Evolutionary conservation across 92 coral and sea anemone genomes (phyloP).

Genomic region (Virgularia gustaviana): DNA sequence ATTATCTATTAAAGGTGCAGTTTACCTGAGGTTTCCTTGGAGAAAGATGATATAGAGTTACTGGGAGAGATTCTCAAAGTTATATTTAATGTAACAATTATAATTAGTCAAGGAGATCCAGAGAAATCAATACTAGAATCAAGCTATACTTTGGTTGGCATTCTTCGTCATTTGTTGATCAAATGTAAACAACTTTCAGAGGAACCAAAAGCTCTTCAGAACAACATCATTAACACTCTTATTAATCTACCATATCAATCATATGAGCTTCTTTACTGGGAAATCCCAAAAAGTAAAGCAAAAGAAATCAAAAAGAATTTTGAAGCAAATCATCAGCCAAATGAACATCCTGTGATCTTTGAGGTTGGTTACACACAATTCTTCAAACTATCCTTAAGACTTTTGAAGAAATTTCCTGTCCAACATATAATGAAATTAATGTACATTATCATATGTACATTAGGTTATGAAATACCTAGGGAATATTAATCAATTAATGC

Average conservation of each 20-base stretch:
- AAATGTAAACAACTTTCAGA: conserved; percentile 46
- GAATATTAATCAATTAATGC: too few species aligned
- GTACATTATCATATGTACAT: too few species aligned
- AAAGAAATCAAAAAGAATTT: conserved; percentile 64
- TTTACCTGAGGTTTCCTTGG: conserved; percentile 23
- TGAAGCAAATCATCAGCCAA: conserved; percentile 37
- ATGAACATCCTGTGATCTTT: conserved; percentile 23
- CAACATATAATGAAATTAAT: too few species aligned
- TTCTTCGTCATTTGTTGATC: conserved; percentile 66
- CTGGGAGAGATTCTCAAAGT: conserved; percentile 81
- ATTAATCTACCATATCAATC: conserved; percentile 77
- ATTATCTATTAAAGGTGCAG: conserved; percentile 20
- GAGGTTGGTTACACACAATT: conserved; percentile 38
- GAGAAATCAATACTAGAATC: conserved; percentile 64
- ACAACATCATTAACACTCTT: conserved; percentile 72
- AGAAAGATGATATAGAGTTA: conserved; percentile 55
- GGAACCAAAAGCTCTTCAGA: conserved; percentile 69
- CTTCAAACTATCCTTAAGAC: too few species aligned
- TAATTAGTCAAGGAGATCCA: conserved; percentile 55
- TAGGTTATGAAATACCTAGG: too few species aligned
- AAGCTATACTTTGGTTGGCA: conserved; percentile 68
- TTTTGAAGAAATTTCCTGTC: too few species aligned
- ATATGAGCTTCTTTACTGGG: conserved; percentile 64
- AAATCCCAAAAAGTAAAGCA: conserved; percentile 69
- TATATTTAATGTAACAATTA: conserved; percentile 78